phyloP scores from a whole-genome alignment of 2,113 vertebrate genomes.

The Zosterops pallidus region DNA sequence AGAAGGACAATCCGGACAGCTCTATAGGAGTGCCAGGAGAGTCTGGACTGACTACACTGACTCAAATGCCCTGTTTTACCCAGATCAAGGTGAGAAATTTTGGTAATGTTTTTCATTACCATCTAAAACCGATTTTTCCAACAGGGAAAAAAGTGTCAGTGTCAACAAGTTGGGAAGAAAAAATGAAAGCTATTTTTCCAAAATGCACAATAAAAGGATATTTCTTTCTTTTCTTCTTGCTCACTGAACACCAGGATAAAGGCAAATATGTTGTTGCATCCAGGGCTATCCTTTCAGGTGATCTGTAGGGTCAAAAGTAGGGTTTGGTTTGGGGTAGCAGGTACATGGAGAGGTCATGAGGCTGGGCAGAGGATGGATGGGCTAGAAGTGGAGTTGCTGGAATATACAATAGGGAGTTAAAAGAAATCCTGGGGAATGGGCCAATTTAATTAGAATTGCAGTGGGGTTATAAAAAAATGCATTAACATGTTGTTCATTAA shows the following conservation, averaged over 20 bases:
- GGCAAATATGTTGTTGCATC: background rate
- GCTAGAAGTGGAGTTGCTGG: background rate
- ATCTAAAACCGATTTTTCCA: background rate
- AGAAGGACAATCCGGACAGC: background rate
- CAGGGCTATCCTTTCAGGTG: background rate
- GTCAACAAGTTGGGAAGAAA: background rate
- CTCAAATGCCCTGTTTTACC: background rate
- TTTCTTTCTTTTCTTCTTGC: background rate
- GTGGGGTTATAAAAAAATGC: background rate
- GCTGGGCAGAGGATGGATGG: background rate
- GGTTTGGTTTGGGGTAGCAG: background rate
- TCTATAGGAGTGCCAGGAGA: background rate
- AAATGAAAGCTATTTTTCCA: background rate
- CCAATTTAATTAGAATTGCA: conserved; percentile 6
- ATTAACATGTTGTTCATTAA: conserved; percentile 6
- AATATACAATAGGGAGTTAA: background rate
- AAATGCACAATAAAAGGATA: background rate
- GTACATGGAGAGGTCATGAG: background rate
- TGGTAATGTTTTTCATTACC: background rate
- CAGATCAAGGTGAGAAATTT: background rate
- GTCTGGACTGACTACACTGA: background rate
- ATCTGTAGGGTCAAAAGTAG: background rate
- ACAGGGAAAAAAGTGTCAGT: background rate
- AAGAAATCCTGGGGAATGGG: background rate
- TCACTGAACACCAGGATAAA: background rate